Base-by-base conservation (phyloP, 1,140 invertebrate species). In the Frieseomelitta varia region DNA sequence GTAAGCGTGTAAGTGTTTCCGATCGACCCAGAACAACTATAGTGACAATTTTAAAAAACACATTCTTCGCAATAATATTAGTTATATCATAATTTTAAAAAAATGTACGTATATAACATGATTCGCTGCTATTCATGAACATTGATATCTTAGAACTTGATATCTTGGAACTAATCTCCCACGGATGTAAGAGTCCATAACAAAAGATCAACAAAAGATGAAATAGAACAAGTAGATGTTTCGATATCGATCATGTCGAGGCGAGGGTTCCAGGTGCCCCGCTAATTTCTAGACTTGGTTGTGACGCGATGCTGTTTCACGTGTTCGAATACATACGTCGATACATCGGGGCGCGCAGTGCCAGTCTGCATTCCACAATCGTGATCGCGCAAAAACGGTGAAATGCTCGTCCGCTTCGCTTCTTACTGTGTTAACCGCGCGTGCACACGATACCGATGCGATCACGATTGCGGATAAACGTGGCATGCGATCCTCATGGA, bases 211-310 rank as follows among this genome's bases (percentile, higher is more conserved):
- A 8, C 39, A 47, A 47, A 47, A 47, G 39, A 8, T 47, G 8
- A 47, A 47, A 8, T 47, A 19, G 27, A 1, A 2, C 6, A 17
- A 87, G 30, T 14, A 51, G 73, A 19, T 71, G 58, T 55, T n/a
- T 85, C 88, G 63, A 65, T 71, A 81, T 27, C 81, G 34, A 76
- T 76, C 47, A 2, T 2, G 17, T 47, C 55, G 6, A 17, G 63
- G 63, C 11, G 17, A 65, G 27, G 1, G 24, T 83, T 76, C 72
- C 69, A 77, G 74, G 84, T 39, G 75, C 67, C 63, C 61, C 75
- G 71, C 84, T 91, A 90, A 92, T 92, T 91, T 91, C 82, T 76
- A 78, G 51, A 19, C 27, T 15, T 17, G 85, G 88, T 0, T 47
- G n/a, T n/a, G 17, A 27, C 34, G 39, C 51, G 55, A 55, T 47